Conservation (phyloP, 2,113 vertebrate genomes). For the Oryctolagus cuniculus region DNA sequence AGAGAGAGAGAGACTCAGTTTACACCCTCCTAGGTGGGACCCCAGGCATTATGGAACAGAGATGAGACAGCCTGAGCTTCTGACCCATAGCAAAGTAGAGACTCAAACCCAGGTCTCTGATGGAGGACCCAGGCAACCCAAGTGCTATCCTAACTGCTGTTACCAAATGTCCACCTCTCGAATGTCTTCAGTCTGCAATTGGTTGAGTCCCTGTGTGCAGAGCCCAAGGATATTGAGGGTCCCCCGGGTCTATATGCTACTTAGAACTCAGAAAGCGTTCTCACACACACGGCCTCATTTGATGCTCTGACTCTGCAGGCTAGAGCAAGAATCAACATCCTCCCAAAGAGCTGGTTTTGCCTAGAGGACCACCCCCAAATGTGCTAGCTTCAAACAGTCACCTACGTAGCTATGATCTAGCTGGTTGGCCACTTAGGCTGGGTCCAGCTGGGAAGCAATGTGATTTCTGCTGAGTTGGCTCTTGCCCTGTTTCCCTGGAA, state of each 20-base stretch:
- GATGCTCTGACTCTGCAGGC: not conserved
- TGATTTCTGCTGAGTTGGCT: rapidly evolving
- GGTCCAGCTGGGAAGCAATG: rapidly evolving
- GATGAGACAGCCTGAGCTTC: not conserved
- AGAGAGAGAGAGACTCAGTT: not conserved
- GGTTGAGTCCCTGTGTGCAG: no score
- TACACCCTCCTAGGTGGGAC: not conserved
- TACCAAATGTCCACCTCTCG: no score
- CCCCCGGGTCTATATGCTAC: not conserved
- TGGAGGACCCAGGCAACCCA: no score
- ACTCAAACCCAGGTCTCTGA: no score
- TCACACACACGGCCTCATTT: no score
- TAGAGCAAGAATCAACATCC: not conserved
- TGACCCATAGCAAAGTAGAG: not conserved
- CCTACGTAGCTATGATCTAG: not conserved
- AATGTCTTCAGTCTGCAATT: no score
- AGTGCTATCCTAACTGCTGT: no score
- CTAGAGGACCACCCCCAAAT: not conserved
- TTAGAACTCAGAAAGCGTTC: not conserved
- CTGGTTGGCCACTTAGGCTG: not conserved
- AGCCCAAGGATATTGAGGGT: no score
- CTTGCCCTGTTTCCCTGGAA: not conserved
- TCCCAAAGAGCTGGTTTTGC: not conserved
- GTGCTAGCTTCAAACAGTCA: not conserved
- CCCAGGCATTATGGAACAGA: not conserved